Base-by-base conservation (phyloP, 2,113 vertebrate species). In the Prietella phreatophila region DNA sequence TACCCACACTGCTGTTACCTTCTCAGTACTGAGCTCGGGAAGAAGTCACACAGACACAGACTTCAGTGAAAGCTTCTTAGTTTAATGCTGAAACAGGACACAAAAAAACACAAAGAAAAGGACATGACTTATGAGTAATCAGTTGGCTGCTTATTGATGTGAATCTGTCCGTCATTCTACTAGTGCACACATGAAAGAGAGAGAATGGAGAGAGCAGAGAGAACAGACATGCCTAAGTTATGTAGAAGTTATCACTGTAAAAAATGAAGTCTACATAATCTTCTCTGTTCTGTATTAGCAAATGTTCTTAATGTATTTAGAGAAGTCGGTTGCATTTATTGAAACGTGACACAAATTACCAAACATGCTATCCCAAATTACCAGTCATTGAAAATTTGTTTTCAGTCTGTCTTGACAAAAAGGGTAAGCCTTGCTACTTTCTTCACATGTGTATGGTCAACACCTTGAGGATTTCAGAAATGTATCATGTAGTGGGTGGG, bases 81-180 rank as follows among this genome's bases (percentile, higher is more conserved):
- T 47, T 47, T 47, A 47, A 47, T 47, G 42, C 5, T 47, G 42
- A 47, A 47, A 22, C 5, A 47, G 71, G 33, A 47, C 15, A 56
- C 10, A 33, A 61, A 20, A 39, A 83, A 47, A 10, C 50, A 42
- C 8, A 83, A 36, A 5, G 27, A 55, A 20, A 60, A 82, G 19
- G 79, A 81, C 30, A 81, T 15, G 61, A 56, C 11, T 76, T 27
- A 15, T 19, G 22, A 56, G 80, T 81, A 73, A 88, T 61, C 73
- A 8, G 11, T 84, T 83, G 56, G 75, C 87, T 90, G 87, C 84
- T 90, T 58, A 79, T 25, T 60, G 65, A 79, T 25, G 17, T 42
- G 30, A 30, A 85, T 47, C 36, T 19, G n/a, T 20, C 19, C 30
- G 25, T 22, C 30, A 60, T 58, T 60, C 22, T 14, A 33, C 56